phyloP scores from a whole-genome alignment of 2,113 vertebrate species.

The Anhinga anhinga region DNA sequence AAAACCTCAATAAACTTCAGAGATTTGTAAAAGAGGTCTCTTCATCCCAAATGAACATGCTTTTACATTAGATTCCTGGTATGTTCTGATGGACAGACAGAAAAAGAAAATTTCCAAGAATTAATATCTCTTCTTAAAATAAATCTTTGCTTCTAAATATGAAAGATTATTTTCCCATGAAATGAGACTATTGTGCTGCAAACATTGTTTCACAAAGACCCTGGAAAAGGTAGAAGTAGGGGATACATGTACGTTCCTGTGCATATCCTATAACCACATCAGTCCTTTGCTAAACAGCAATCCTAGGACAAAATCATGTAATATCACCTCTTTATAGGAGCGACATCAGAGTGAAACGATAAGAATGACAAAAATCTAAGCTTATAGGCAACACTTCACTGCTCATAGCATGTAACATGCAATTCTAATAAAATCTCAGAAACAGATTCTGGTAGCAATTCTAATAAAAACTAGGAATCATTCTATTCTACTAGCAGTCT shows the following conservation, averaged over 20 bases:
- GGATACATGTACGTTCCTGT: background rate
- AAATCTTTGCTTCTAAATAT: background rate
- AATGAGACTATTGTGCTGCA: background rate
- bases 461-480: background rate
- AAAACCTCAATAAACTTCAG: background rate
- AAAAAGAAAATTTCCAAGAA: background rate
- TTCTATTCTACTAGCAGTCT: background rate
- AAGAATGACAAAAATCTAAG: background rate
- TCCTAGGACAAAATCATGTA: background rate
- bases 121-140: background rate
- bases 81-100: background rate
- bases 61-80: background rate
- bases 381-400: background rate
- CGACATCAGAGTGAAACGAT: background rate
- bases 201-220: background rate
- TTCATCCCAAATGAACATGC: background rate
- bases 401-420: background rate
- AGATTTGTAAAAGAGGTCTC: background rate
- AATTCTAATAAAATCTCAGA: background rate
- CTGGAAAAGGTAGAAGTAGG: background rate
- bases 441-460: background rate
- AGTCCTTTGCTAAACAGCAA: background rate
- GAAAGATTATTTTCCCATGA: background rate
- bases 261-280: background rate
- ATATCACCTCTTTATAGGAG: background rate